Evolutionary conservation across 1,140 invertebrate genomes (phyloP), one percentile per base, ranked within the genome.

Genomic region (Plectus sambesii): DNA sequence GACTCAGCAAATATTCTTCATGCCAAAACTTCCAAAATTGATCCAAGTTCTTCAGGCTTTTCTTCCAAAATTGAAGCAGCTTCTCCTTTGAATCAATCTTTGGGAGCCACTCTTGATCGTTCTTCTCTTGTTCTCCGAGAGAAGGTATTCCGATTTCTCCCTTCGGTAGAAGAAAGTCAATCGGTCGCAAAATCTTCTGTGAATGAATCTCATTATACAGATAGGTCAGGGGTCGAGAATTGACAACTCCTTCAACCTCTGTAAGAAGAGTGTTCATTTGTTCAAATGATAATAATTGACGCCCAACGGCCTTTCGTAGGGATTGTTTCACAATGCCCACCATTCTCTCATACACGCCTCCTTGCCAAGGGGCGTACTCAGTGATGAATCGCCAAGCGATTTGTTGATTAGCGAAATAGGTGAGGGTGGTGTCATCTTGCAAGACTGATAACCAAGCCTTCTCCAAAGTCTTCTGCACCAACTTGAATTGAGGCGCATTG

Each of bases 401-500:
- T 50, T 22, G 29, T n/a, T 48, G 9, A 17, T 8, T 23, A 12
- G 43, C 17, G 15, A 26, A 22, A 20, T 35, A 50, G 5, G 3
- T 27, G 12, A 27, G 29, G 15, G 51, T 29, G 12, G 48, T 48
- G 9, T 15, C n/a, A 8, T 51, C 20, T 4, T 27, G 4, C 8
- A 20, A n/a, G 3, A 26, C 51, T 3, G 17, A 3, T 5, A 12
- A 8, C 22, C 43, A 24, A 3, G 37, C 47, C 23, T 49, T 19
- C 8, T 50, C 19, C 20, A 46, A 17, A 20, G 23, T 36, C 20
- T 49, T 50, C 12, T 49, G 44, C 51, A 17, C 45, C 8, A 50
- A 20, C 3, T 12, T 52, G 38, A 72, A 70, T 51, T 68, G 70
- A 3, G 61, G 67, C 0, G 58, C 69, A 42, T 68, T 65, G 42